A percentile compares a stretch with the other conserved stretches of the same genome.
Conservation (phyloP, 1,140 invertebrate genomes). For the Mylabris phalerata region DNA sequence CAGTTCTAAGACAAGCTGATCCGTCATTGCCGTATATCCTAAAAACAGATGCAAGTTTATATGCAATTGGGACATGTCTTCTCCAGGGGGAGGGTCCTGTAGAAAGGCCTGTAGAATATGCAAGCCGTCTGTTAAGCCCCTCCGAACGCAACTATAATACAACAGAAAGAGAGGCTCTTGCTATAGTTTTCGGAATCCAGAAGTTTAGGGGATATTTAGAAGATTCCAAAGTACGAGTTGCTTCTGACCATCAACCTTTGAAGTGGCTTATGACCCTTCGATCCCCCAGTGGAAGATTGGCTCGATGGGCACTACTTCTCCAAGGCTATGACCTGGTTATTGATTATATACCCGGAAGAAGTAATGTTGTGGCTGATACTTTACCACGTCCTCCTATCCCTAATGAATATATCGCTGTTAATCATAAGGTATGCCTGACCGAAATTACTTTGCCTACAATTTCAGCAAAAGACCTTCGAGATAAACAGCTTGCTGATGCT, state of each 20-base stretch:
- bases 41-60: constrained; percentile 34
- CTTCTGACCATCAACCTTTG: constrained; percentile 9
- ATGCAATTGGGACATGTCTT: constrained; percentile 38
- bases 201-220: constrained; percentile 31
- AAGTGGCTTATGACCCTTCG: constrained; percentile 8
- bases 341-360: constrained; percentile 11
- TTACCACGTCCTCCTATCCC: no score
- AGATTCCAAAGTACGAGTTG: constrained; percentile 33
- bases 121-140: constrained; percentile 29
- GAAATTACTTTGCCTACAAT: no score
- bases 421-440: no score
- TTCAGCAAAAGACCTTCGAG: no score
- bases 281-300: constrained; percentile 23
- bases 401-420: no score
- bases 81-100: constrained; percentile 35
- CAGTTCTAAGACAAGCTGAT: constrained; percentile 27
- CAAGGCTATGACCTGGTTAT: constrained; percentile 14
- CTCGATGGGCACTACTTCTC: constrained; percentile 25
- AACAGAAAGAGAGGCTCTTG: constrained; percentile 41
- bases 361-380: no score
- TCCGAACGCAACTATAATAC: constrained; percentile 39
- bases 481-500: no score
- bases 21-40: constrained; percentile 26
- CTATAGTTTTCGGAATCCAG: constrained; percentile 38
- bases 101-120: no score